These are phyloP conservation scores for Tipula lateralis DNA, from an alignment of 2,888 invertebrate genomes.

Conservation along the genomic window DNA sequence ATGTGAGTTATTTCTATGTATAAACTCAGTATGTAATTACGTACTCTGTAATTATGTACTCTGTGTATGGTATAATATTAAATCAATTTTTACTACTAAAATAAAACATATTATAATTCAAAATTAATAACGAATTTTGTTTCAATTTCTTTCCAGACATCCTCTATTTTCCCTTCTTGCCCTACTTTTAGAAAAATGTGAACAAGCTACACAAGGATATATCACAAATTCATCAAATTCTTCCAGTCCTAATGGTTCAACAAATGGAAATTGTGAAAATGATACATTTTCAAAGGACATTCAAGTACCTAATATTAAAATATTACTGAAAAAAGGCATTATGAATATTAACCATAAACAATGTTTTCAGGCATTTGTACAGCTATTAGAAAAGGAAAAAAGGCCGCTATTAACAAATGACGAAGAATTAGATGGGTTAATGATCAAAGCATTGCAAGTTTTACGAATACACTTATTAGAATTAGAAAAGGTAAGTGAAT, in stretches of 20 bases:
- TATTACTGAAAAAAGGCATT: neutral
- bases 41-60: too few species aligned
- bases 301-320: slow-evolving; percentile 34
- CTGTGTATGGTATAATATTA: too few species aligned
- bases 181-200: slow-evolving; percentile 91
- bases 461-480: slow-evolving; percentile 87
- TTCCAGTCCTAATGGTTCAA: slow-evolving; percentile 51
- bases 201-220: slow-evolving; percentile 88
- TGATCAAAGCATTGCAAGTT: slow-evolving; percentile 85
- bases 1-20: too few species aligned
- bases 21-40: too few species aligned
- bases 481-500: slow-evolving; percentile 62
- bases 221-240: slow-evolving; percentile 70
- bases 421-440: slow-evolving; percentile 91
- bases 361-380: slow-evolving; percentile 68
- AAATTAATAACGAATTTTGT: neutral
- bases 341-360: neutral
- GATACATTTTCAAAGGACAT: slow-evolving; percentile 39
- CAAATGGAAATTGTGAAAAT: slow-evolving; percentile 36
- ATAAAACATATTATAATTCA: too few species aligned
- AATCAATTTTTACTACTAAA: too few species aligned
- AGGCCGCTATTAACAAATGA: slow-evolving; percentile 84
- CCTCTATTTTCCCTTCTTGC: slow-evolving; percentile 90
- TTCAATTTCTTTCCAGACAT: slow-evolving; percentile 59
- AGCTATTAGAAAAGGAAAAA: slow-evolving; percentile 80